Conservation (phyloP, 2,888 invertebrate species). For the Drosophila testacea region DNA sequence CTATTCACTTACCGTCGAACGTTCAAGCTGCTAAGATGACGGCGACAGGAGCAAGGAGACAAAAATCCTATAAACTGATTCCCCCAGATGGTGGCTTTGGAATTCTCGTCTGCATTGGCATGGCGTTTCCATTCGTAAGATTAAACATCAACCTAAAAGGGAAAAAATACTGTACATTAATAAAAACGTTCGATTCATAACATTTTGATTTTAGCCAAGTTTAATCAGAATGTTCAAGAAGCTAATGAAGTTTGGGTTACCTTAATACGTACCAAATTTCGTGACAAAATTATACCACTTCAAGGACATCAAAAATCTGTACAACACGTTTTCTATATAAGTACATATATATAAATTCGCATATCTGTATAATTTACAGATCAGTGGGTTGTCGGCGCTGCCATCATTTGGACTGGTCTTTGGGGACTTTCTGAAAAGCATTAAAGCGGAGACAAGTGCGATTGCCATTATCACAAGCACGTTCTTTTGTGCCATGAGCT, state of each 20-base stretch:
- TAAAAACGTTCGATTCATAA: too few relatives aligned
- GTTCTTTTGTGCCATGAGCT: slow-evolving; percentile 86
- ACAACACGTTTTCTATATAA: too few relatives aligned
- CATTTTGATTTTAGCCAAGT: too few relatives aligned
- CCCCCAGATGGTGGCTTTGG: slow-evolving; percentile 94
- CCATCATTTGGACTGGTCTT: slow-evolving; percentile 90
- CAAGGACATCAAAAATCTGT: too few relatives aligned
- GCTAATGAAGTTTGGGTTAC: too few relatives aligned
- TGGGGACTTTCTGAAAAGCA: slow-evolving; percentile 88
- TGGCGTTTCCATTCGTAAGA: slow-evolving; percentile 91
- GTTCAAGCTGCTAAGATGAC: slow-evolving; percentile 51
- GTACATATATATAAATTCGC: too few relatives aligned
- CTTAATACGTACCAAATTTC: too few relatives aligned
- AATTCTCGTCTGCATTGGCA: slow-evolving; percentile 90
- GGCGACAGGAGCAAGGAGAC: slow-evolving; percentile 25
- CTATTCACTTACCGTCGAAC: slow-evolving; percentile 38
- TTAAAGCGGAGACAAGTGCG: slow-evolving; percentile 89
- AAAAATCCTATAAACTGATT: slow-evolving; percentile 62
- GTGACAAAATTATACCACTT: too few relatives aligned
- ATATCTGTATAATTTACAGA: slow-evolving; percentile 85
- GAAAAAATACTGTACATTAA: too few relatives aligned
- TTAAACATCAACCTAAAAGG: neutral
- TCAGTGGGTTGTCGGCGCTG: slow-evolving; percentile 88
- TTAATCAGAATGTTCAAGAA: too few relatives aligned
- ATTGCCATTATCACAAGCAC: slow-evolving; percentile 90